phyloP scores from a whole-genome alignment of 2,113 vertebrate genomes.

The Excalfactoria chinensis region DNA sequence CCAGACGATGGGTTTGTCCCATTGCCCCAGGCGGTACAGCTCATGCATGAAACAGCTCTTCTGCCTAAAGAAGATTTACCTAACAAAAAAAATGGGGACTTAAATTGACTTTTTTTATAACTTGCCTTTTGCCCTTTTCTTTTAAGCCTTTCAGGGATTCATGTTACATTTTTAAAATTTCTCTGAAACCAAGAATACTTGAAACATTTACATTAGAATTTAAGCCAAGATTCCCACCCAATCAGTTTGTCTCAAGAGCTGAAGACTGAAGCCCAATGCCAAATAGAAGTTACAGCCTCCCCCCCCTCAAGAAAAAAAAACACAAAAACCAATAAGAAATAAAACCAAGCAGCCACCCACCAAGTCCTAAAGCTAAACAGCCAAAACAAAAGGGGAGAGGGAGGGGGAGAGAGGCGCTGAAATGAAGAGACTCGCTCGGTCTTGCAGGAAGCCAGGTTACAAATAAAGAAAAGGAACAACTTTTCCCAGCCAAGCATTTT shows the following conservation, averaged over 20 bases:
- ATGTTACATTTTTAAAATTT: not conserved
- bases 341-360: slow-evolving; percentile 14
- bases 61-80: not conserved
- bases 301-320: not conserved
- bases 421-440: not conserved
- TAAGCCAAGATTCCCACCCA: not conserved
- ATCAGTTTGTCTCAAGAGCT: not conserved
- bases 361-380: slow-evolving; percentile 7
- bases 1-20: not conserved
- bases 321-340: too few relatives aligned
- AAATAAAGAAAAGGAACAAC: not conserved
- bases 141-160: slow-evolving; percentile 17
- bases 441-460: not conserved
- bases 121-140: not conserved
- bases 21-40: not conserved
- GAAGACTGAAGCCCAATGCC: not conserved
- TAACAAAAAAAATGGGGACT: not conserved
- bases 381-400: not conserved
- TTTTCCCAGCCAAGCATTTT: not conserved
- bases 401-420: not conserved
- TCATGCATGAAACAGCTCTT: not conserved
- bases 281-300: not conserved
- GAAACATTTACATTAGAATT: slow-evolving; percentile 1
- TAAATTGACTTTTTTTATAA: not conserved
- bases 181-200: not conserved